These are phyloP conservation scores for Leistus spinibarbis DNA, from an alignment of 2,888 invertebrate genomes.

Conservation along the genomic window DNA sequence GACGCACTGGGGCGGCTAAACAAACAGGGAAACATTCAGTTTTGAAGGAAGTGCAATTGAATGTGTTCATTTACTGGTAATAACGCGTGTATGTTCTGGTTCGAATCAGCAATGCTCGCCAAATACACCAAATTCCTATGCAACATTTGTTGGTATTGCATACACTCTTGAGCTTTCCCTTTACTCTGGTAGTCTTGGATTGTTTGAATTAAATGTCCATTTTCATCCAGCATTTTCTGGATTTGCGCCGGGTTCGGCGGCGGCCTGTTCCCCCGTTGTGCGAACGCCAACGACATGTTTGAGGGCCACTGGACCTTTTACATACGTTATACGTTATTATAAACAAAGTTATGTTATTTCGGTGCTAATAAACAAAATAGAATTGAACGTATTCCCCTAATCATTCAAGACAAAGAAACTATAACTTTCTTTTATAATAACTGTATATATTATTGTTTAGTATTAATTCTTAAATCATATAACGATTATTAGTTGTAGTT, in stretches of 20 bases:
- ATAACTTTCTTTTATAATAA: too few relatives aligned
- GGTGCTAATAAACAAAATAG: too few relatives aligned
- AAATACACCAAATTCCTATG: constrained; percentile 96
- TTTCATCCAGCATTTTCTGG: constrained; percentile 97
- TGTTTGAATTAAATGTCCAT: constrained; percentile 94
- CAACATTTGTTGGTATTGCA: constrained; percentile 91
- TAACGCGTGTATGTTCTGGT: constrained; percentile 88
- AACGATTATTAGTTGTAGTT: too few relatives aligned
- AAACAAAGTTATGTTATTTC: too few relatives aligned
- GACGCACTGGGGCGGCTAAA: constrained; percentile 45
- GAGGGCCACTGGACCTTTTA: constrained; percentile 11
- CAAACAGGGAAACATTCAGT: not conserved
- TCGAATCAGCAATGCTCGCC: constrained; percentile 95
- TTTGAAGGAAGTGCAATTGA: not conserved
- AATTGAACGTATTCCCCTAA: too few relatives aligned
- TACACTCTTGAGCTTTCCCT: constrained; percentile 91
- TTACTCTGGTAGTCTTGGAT: constrained; percentile 96
- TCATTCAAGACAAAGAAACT: too few relatives aligned
- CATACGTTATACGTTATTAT: too few relatives aligned
- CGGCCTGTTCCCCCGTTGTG: constrained; percentile 71
- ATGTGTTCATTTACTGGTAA: constrained; percentile 75
- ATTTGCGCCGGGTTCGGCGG: constrained; percentile 85
- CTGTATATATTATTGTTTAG: too few relatives aligned
- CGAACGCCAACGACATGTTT: constrained; percentile 75
- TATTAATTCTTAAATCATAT: too few relatives aligned